phyloP scores from a whole-genome alignment of 2,113 vertebrate genomes.

The Melospiza melodia region DNA sequence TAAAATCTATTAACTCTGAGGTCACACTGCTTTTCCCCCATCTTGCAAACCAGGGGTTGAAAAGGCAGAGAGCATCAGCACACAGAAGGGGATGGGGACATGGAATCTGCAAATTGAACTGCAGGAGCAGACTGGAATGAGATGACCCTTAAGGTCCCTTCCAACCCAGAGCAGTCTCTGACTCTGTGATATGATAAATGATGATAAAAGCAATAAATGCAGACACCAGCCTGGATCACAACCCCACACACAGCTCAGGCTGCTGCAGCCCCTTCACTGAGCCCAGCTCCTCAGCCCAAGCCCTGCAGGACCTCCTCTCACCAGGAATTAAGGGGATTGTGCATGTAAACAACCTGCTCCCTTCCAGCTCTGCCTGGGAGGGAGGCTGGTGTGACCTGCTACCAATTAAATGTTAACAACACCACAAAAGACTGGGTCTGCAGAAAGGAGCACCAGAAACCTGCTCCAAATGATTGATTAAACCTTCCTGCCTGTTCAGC shows the following conservation, averaged over 20 bases:
- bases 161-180: not conserved
- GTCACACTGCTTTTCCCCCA: not conserved
- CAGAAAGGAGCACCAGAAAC: not conserved
- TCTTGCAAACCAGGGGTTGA: not conserved
- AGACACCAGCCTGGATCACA: not conserved
- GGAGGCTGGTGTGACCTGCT: not conserved
- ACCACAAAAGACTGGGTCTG: not conserved
- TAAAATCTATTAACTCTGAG: not conserved
- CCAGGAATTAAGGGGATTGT: accelerated
- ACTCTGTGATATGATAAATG: not conserved
- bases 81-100: not conserved
- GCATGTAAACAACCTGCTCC: not conserved
- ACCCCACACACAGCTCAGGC: not conserved
- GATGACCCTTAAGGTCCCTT: not conserved
- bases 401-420: not conserved
- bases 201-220: not conserved
- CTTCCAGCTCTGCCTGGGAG: not conserved
- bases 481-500: not conserved
- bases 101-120: not conserved
- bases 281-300: not conserved
- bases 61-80: not conserved
- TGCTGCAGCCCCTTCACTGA: not conserved
- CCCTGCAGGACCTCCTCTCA: not conserved
- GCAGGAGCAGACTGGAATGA: not conserved
- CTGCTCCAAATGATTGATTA: not conserved